Percentiles rank a stretch among this genome's conserved stretches.
Evolutionary conservation across 2,113 vertebrate genomes (phyloP).

Genomic region (Eudyptes chrysolophus): DNA sequence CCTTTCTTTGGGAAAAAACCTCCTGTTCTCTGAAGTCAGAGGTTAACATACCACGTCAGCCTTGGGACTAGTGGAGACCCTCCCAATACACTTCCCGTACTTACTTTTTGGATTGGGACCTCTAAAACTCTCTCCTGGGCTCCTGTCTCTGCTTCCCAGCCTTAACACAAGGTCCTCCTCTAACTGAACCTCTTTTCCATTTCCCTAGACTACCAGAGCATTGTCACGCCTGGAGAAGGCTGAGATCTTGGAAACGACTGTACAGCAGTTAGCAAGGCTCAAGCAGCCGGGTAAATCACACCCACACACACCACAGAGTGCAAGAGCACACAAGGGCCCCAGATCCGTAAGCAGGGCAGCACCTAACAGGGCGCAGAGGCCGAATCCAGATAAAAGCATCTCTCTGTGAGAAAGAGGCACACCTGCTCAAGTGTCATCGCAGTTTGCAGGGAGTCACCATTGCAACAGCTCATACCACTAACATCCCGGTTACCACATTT

Average conservation of each 20-base stretch:
- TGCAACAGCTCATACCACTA: not conserved
- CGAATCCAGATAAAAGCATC: not conserved
- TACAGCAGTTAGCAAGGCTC: not conserved
- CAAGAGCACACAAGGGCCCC: not conserved
- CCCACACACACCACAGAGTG: not conserved
- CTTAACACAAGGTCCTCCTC: not conserved
- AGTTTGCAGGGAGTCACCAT: too few species aligned
- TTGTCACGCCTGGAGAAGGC: not conserved
- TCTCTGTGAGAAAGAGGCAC: not conserved
- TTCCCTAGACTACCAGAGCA: not conserved
- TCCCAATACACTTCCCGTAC: too few species aligned
- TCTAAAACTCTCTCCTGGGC: not conserved
- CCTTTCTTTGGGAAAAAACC: not conserved
- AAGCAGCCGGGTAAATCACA: not conserved
- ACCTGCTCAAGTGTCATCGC: not conserved
- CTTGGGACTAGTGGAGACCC: accelerated
- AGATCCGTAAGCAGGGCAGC: accelerated
- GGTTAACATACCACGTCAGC: accelerated
- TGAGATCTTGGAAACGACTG: not conserved
- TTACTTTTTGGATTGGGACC: not conserved
- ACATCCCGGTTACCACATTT: not conserved
- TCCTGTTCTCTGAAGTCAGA: not conserved
- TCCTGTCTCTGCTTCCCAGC: not conserved
- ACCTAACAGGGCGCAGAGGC: not conserved
- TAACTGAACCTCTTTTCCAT: not conserved